Conservation (phyloP, 2,888 invertebrate genomes). For the Dichetophora obliterata region DNA sequence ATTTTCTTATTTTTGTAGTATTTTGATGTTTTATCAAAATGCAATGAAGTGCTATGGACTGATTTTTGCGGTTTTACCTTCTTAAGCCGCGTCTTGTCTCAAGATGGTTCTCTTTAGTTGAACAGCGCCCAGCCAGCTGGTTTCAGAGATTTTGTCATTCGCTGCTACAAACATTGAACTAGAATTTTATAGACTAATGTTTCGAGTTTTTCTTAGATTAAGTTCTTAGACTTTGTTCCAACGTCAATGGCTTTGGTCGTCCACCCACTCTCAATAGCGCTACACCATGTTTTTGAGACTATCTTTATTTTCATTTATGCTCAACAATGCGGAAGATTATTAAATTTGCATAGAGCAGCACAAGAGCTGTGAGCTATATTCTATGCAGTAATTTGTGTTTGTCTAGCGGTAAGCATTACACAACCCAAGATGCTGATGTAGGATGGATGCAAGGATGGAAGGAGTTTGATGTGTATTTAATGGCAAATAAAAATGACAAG, state of each 20-base stretch:
- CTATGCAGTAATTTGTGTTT: neutral
- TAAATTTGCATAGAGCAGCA: slow-evolving; percentile 46
- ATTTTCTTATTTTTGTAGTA: neutral
- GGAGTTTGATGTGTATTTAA: neutral
- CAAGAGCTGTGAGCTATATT: neutral
- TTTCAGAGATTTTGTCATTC: neutral
- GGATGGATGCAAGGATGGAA: neutral
- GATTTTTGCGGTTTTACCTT: neutral
- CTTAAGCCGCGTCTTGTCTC: slow-evolving; percentile 17
- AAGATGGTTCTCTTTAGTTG: neutral
- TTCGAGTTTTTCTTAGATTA: too few species aligned
- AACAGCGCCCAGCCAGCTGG: neutral
- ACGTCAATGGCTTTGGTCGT: too few species aligned
- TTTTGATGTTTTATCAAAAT: neutral
- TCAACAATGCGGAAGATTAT: slow-evolving; percentile 51
- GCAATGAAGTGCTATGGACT: slow-evolving; percentile 24
- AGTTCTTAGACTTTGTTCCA: too few species aligned
- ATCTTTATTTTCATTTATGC: neutral
- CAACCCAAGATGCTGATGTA: neutral
- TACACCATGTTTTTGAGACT: neutral
- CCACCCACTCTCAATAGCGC: neutral
- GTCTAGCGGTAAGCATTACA: neutral
- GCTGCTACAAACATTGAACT: too few species aligned
- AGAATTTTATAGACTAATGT: too few species aligned
- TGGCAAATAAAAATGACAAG: neutral